Percentiles rank a stretch among this genome's conserved stretches.
Evolutionary conservation across 2,888 invertebrate species (phyloP).

Genomic region (Myopa tessellatipennis): DNA sequence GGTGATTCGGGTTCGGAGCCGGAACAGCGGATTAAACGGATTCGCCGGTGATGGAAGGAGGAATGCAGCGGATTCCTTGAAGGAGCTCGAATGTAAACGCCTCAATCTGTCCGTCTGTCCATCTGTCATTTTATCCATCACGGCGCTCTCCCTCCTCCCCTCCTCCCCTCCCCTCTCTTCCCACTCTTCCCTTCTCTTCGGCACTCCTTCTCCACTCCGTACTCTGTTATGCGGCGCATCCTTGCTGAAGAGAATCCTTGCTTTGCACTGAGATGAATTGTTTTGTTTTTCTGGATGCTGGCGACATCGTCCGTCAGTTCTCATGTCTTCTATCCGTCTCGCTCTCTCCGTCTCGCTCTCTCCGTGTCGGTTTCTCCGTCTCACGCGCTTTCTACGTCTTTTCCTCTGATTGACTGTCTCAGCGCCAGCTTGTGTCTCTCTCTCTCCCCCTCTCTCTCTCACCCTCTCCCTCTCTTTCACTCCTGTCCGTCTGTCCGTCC

Average conservation of each 20-base stretch:
- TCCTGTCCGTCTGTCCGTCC: neutral
- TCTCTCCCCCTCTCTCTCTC: neutral
- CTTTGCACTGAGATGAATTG: conserved; percentile 16
- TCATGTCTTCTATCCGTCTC: neutral
- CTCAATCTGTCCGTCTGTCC: conserved; percentile 2
- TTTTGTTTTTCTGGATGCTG: conserved; percentile 7
- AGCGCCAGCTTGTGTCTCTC: neutral
- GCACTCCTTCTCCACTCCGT: neutral
- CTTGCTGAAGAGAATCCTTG: conserved; percentile 2
- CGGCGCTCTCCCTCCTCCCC: neutral
- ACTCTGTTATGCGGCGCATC: neutral
- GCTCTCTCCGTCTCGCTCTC: neutral
- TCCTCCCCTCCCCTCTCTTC: neutral
- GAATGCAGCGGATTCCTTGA: conserved; percentile 4
- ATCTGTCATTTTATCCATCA: neutral
- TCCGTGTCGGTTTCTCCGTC: neutral
- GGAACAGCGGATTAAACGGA: conserved; percentile 38
- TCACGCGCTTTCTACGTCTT: neutral
- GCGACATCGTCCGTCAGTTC: conserved; percentile 20
- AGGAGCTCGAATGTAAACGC: neutral
- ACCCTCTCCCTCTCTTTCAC: neutral
- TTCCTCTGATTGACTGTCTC: neutral
- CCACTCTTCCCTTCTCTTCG: neutral
- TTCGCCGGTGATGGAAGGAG: neutral
- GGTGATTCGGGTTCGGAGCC: conserved; percentile 7